phyloP scores from a whole-genome alignment of 2,113 vertebrate species.

The Bothrops jararaca region DNA sequence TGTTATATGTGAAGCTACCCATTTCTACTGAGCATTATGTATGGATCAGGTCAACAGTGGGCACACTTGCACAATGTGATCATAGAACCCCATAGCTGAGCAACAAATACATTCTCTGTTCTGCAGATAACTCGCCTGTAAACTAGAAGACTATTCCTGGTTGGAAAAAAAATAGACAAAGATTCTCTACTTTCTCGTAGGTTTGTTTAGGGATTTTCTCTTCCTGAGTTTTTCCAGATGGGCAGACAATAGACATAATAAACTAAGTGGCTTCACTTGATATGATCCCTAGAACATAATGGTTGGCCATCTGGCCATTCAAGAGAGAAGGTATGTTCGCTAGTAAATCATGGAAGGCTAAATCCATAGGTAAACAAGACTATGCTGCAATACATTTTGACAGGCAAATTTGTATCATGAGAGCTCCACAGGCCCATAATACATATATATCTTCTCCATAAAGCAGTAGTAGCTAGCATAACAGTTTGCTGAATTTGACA shows the following conservation, averaged over 20 bases:
- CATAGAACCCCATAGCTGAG: neutral
- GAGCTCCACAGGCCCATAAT: neutral
- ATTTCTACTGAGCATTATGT: neutral
- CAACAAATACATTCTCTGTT: neutral
- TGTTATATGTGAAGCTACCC: neutral
- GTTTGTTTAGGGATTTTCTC: neutral
- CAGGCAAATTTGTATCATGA: neutral
- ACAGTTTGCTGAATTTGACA: neutral
- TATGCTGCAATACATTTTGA: neutral
- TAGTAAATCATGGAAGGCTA: neutral
- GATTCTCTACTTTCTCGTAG: neutral
- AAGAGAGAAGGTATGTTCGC: neutral
- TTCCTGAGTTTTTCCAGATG: neutral
- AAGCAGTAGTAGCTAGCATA: neutral
- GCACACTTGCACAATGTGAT: neutral
- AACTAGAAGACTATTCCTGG: neutral
- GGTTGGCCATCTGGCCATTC: neutral
- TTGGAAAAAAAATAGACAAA: neutral
- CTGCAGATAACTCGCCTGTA: neutral
- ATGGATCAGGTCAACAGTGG: neutral
- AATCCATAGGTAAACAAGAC: neutral
- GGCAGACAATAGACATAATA: neutral
- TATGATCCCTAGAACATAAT: neutral
- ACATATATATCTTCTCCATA: neutral
- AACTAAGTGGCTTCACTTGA: neutral